Percentiles rank a stretch among this genome's conserved stretches.
Conservation (phyloP, 2,797 vertebrate genomes). For the Cirrhinus molitorella region DNA sequence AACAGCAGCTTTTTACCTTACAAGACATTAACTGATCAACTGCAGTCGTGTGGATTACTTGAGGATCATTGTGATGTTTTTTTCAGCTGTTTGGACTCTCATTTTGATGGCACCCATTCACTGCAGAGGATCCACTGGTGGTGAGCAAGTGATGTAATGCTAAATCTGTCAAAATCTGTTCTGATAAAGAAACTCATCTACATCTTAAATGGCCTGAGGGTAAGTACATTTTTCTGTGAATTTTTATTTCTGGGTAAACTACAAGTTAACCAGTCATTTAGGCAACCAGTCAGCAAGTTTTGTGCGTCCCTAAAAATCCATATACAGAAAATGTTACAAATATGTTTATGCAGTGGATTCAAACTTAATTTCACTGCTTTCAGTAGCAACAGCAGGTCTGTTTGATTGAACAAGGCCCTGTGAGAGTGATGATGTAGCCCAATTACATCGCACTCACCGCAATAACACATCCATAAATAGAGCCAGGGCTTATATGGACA, state of each 20-base stretch:
- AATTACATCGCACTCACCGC: conserved; percentile 34
- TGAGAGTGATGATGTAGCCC: conserved; percentile 34
- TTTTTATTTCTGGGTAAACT: not conserved
- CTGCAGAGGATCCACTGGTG: not conserved
- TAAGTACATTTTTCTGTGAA: not conserved
- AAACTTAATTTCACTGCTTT: not conserved
- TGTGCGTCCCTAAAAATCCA: not conserved
- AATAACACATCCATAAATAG: conserved; percentile 50
- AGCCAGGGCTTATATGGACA: conserved; percentile 51
- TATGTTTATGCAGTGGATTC: not conserved
- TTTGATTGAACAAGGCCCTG: conserved; percentile 28
- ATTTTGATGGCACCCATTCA: not conserved
- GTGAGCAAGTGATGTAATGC: not conserved
- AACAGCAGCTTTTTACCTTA: too few species aligned
- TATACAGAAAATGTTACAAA: not conserved
- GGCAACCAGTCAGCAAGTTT: not conserved
- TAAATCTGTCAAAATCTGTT: not conserved
- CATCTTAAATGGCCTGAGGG: not conserved
- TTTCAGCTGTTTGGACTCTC: not conserved
- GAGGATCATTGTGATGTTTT: too few species aligned
- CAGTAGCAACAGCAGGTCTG: not conserved
- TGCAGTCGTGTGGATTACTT: not conserved
- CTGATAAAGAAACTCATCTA: not conserved
- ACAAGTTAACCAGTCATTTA: not conserved
- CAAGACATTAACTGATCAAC: not conserved